Base-by-base conservation (phyloP, 2,888 invertebrate species). In the Pycnomerus fuliginosus region DNA sequence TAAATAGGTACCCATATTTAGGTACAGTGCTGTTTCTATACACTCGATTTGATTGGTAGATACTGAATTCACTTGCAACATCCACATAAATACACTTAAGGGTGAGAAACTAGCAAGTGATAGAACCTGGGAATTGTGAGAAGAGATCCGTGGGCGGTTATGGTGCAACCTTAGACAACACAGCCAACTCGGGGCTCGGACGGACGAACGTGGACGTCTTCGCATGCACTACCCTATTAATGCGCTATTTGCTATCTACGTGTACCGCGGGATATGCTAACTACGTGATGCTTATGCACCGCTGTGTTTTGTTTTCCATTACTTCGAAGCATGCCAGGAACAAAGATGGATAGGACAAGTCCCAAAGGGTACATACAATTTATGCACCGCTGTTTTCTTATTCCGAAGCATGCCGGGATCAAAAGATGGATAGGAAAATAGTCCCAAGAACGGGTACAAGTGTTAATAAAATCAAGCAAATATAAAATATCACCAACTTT, bases 101-200 rank as follows among this genome's bases (percentile, higher is more conserved):
- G 28, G 35, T 15, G 40, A 36, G 34, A 35, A 35, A 42, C 45
- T 56, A 53, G 51, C 54, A 55, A 25, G 48, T 55, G 48, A 44
- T 45, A 54, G 32, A 48, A 37, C 41, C 49, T n/a, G 44, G 45
- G 30, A 46, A 17, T 44, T 44, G 48, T 48, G 47, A 48, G 53
- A 48, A 55, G 44, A 53, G 53, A 59, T 58, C 62, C 56, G 56
- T 57, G 56, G 56, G 53, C 52, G 56, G 44, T 56, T 57, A 60
- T 60, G 58, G 70, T 70, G 70, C 70, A 69, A 67, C 68, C 67
- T 60, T 59, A 70, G 71, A 72, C 72, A 72, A 72, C 72, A 72
- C 72, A 72, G 72, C 72, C 72, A 70, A 65, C 61, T 65, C 53
- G 64, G 66, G 63, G 45, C 52, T 52, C 48, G 54, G 49, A 52